These are phyloP conservation scores for Platynereis dumerilii DNA, from an alignment of 2,888 invertebrate genomes.

Conservation along the genomic window DNA sequence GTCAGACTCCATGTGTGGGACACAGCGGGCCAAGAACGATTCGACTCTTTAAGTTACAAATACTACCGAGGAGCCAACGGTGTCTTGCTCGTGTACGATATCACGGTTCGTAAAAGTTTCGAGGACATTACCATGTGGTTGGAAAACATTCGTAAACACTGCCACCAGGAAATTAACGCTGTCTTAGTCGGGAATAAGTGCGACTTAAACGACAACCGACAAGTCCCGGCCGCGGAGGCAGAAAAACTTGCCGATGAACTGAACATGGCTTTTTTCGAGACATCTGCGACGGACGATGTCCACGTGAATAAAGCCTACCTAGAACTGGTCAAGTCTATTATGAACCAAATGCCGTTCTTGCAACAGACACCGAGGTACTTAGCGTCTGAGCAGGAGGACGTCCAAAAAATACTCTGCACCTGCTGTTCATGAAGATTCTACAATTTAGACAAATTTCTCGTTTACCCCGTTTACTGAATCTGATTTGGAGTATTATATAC, in stretches of 20 bases:
- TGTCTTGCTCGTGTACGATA: conserved; percentile 21
- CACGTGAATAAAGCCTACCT: conserved; percentile 15
- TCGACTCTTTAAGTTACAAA: conserved; percentile 16
- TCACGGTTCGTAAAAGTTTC: conserved; percentile 13
- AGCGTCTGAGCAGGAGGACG: conserved; percentile 7
- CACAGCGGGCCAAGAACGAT: conserved; percentile 28
- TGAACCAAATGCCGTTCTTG: background rate
- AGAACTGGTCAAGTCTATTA: conserved; percentile 19
- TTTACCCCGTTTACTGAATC: no score
- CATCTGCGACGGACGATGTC: conserved; percentile 19
- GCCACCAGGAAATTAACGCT: conserved; percentile 16
- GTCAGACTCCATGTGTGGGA: conserved; percentile 26
- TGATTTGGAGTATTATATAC: no score
- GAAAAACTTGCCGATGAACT: conserved; percentile 19
- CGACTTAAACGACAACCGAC: conserved; percentile 14
- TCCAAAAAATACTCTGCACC: conserved; percentile 24
- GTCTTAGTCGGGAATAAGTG: conserved; percentile 19
- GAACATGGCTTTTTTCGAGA: conserved; percentile 18
- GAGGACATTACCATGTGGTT: conserved; percentile 20
- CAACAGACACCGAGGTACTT: background rate
- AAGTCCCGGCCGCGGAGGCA: conserved; percentile 16
- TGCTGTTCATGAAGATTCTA: conserved; percentile 17
- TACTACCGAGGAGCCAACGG: conserved; percentile 28
- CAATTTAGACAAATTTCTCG: no score
- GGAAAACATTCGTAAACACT: conserved; percentile 18